These are phyloP conservation scores for Xestia c-nigrum DNA, from an alignment of 2,888 invertebrate genomes.

Conservation along the genomic window DNA sequence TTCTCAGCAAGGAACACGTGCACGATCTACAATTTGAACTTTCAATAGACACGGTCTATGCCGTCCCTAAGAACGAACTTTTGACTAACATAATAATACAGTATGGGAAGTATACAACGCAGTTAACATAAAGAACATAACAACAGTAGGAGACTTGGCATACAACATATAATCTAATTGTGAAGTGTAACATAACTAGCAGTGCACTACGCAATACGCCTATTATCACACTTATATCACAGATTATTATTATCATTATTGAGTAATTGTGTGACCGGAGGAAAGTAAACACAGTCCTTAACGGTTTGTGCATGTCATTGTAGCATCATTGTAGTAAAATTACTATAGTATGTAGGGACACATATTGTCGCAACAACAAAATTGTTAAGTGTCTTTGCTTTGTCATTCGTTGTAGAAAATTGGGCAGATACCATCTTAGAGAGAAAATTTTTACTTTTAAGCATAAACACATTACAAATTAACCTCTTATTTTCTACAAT, in stretches of 20 bases:
- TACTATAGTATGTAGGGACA: not conserved
- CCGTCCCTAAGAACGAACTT: not conserved
- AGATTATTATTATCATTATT: too few relatives aligned
- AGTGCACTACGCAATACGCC: not conserved
- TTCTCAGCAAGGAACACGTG: not conserved
- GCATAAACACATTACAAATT: not conserved
- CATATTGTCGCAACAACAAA: not conserved
- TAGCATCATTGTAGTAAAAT: not conserved
- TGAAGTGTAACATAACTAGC: not conserved
- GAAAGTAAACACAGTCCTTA: slow-evolving; percentile 6
- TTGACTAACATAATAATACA: not conserved
- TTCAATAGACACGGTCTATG: not conserved
- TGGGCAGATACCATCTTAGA: not conserved
- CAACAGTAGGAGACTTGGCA: slow-evolving; percentile 2
- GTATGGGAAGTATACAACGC: not conserved
- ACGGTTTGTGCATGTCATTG: slow-evolving; percentile 29
- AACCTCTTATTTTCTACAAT: not conserved
- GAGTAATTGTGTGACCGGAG: not conserved
- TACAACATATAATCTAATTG: slow-evolving; percentile 21
- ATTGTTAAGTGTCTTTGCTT: not conserved
- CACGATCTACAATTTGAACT: not conserved
- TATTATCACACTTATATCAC: not conserved
- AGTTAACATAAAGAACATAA: not conserved
- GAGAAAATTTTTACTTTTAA: not conserved
- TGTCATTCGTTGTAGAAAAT: not conserved